These are phyloP conservation scores for Drosophila rhopaloa DNA, from an alignment of 1,140 invertebrate species.

Conservation along the genomic window DNA sequence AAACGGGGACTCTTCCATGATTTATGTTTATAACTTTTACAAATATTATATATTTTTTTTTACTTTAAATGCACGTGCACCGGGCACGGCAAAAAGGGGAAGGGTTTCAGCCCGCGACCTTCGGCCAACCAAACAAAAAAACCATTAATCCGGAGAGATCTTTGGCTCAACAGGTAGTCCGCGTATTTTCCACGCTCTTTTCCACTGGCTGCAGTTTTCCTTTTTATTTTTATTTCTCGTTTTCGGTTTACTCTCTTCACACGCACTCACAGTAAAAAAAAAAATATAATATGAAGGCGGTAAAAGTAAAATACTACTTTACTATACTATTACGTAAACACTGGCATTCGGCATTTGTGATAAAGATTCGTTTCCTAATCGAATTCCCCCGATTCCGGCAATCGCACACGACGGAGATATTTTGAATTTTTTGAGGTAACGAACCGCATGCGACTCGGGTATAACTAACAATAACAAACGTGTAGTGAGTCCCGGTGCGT, in stretches of 20 bases:
- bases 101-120: constrained; percentile 1
- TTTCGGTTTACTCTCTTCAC: constrained; percentile 3
- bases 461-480: not conserved
- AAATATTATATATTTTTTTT: not conserved
- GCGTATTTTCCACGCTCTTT: constrained; percentile 19
- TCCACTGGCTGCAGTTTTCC: constrained; percentile 7
- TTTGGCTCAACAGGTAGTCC: constrained; percentile 45
- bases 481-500: not conserved
- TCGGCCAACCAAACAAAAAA: constrained; percentile 16
- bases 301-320: not conserved
- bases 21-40: not conserved
- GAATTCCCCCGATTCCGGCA: constrained; percentile 2
- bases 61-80: constrained; percentile 30
- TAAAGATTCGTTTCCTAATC: constrained; percentile 21
- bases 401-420: not conserved
- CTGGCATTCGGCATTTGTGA: constrained; percentile 7
- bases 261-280: constrained; percentile 32
- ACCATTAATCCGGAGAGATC: constrained; percentile 8
- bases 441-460: not conserved
- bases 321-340: constrained; percentile 18
- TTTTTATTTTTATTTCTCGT: not conserved
- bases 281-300: not conserved
- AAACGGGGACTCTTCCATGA: not conserved
- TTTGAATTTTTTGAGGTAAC: not conserved
- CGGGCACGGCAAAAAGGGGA: constrained; percentile 3